phyloP scores from a whole-genome alignment of 2,888 invertebrate species.

The Hemaris fuciformis region DNA sequence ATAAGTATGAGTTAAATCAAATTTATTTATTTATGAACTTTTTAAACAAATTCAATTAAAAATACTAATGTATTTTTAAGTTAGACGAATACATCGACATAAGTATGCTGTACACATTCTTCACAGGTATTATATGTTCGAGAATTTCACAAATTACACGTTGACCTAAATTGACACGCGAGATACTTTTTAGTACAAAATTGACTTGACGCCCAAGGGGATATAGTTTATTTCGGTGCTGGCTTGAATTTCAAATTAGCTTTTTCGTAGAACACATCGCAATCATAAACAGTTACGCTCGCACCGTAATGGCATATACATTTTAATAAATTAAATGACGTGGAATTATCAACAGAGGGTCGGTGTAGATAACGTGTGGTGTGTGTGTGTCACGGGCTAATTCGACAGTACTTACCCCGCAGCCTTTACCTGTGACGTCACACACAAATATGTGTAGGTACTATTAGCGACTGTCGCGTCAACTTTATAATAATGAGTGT shows the following conservation, averaged over 20 bases:
- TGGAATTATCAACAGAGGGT: not conserved
- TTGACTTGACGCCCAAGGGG: not conserved
- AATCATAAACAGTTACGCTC: conserved; percentile 12
- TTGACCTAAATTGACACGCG: not conserved
- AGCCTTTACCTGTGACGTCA: not conserved
- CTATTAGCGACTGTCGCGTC: not conserved
- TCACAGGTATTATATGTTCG: not conserved
- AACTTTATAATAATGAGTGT: not conserved
- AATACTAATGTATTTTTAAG: too few species aligned
- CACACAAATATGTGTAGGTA: not conserved
- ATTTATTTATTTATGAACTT: too few species aligned
- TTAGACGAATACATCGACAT: too few species aligned
- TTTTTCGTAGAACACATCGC: not conserved
- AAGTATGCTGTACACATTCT: too few species aligned
- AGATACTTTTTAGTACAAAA: not conserved
- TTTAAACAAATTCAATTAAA: too few species aligned
- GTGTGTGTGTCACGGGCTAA: not conserved
- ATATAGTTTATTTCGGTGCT: not conserved
- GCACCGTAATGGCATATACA: not conserved
- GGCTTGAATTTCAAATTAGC: not conserved
- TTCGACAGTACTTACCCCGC: not conserved
- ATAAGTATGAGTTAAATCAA: too few species aligned
- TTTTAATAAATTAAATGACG: conserved; percentile 7
- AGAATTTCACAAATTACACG: not conserved
- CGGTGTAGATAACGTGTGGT: not conserved